Percentiles rank a stretch among this genome's conserved stretches.
phyloP scores from a whole-genome alignment of 2,113 vertebrate genomes.

The Argyrosomus japonicus region DNA sequence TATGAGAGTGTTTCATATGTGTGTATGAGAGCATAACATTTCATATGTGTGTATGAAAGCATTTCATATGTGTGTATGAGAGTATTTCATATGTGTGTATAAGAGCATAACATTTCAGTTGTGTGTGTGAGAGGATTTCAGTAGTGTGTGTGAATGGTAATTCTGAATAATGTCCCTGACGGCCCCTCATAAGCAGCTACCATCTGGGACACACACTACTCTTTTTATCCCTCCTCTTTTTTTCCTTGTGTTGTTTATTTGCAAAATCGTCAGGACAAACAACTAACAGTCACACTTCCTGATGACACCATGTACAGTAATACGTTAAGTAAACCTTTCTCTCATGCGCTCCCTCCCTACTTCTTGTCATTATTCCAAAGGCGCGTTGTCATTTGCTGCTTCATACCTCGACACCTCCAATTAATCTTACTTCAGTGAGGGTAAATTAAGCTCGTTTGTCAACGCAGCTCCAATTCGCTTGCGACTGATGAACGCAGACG shows the following conservation, averaged over 20 bases:
- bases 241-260: conserved; percentile 47
- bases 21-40: too few species aligned
- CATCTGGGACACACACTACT: conserved; percentile 39
- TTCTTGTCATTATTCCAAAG: conserved; percentile 79
- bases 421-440: conserved; percentile 80
- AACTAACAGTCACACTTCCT: conserved; percentile 50
- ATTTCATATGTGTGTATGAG: too few species aligned
- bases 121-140: too few species aligned
- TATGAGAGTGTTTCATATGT: too few species aligned
- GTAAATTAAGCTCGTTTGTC: conserved; percentile 82
- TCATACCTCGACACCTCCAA: conserved; percentile 82
- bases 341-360: conserved; percentile 43
- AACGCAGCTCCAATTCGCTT: conserved; percentile 63
- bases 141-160: too few species aligned
- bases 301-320: conserved; percentile 44
- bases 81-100: too few species aligned
- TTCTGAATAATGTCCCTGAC: too few species aligned
- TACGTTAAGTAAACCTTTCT: conserved; percentile 57
- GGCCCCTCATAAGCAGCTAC: too few species aligned
- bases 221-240: background rate
- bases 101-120: too few species aligned
- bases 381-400: conserved; percentile 79
- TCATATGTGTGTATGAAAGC: too few species aligned
- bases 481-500: conserved; percentile 72
- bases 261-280: conserved; percentile 43